phyloP scores from a whole-genome alignment of 2,113 vertebrate genomes.

The Patagioenas fasciata region DNA sequence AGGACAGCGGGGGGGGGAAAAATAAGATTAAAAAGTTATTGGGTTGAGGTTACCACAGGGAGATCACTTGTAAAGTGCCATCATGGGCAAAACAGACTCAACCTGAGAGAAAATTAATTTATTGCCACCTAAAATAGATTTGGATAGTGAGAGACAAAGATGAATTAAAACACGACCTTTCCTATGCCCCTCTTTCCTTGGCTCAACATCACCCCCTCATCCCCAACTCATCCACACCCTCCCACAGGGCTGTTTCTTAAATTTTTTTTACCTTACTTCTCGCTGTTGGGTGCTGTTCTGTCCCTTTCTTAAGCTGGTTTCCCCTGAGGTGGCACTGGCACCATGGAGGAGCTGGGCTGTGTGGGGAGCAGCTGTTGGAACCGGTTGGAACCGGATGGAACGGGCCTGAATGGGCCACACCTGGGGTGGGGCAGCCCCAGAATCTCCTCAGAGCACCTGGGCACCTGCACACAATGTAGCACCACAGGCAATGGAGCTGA shows the following conservation, averaged over 20 bases:
- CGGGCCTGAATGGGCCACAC: rapidly evolving
- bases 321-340: rapidly evolving
- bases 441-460: neutral
- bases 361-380: rapidly evolving
- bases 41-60: neutral
- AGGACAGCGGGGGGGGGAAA: rapidly evolving
- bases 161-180: neutral
- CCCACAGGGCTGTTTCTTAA: neutral
- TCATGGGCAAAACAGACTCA: neutral
- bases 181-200: rapidly evolving
- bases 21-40: neutral
- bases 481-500: neutral
- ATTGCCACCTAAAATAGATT: neutral
- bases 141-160: neutral
- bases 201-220: rapidly evolving
- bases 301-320: neutral
- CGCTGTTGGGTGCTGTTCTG: rapidly evolving
- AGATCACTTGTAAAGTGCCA: neutral
- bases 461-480: rapidly evolving
- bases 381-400: rapidly evolving
- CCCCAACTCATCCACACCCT: neutral
- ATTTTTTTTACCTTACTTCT: neutral
- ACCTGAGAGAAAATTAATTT: neutral
- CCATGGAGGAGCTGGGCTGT: rapidly evolving
- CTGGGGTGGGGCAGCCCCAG: rapidly evolving